Percentiles rank a stretch among this genome's conserved stretches.
Conservation (phyloP, 2,888 invertebrate genomes). For the Patella ulyssiponensis region DNA sequence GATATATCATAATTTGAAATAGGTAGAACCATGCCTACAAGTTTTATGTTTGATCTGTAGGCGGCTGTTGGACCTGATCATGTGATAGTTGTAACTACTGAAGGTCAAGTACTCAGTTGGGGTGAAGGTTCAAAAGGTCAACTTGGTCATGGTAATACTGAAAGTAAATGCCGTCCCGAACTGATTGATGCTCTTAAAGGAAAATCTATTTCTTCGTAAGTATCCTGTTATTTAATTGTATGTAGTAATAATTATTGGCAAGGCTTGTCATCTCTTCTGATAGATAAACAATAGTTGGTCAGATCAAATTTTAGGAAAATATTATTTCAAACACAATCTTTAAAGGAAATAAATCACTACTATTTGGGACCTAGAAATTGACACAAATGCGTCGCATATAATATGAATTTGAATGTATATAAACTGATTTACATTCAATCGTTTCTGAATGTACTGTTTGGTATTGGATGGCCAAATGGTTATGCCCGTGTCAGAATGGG, state of each 20-base stretch:
- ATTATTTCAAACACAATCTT: no score
- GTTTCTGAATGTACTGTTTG: no score
- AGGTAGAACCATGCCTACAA: not conserved
- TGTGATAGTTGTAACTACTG: slow-evolving; percentile 73
- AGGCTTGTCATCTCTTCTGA: not conserved
- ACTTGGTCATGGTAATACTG: slow-evolving; percentile 75
- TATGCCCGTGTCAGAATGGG: no score
- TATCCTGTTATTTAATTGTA: not conserved
- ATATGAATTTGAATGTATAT: no score
- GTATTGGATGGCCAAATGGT: no score
- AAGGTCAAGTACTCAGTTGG: slow-evolving; percentile 80
- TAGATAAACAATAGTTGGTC: not conserved
- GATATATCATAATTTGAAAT: not conserved
- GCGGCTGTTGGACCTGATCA: slow-evolving; percentile 71
- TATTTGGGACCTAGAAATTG: no score
- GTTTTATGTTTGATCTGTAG: slow-evolving; percentile 44
- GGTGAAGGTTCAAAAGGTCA: slow-evolving; percentile 80
- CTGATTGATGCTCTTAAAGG: slow-evolving; percentile 78
- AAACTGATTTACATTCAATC: no score
- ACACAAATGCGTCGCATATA: no score
- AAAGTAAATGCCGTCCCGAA: slow-evolving; percentile 76
- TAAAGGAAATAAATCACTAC: no score
- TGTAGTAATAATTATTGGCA: no score
- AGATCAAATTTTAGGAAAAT: no score
- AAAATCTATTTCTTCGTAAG: slow-evolving; percentile 76